A percentile compares a stretch with the other conserved stretches of the same genome.
phyloP scores from a whole-genome alignment of 2,888 invertebrate species.

The Onthophagus sagittarius region DNA sequence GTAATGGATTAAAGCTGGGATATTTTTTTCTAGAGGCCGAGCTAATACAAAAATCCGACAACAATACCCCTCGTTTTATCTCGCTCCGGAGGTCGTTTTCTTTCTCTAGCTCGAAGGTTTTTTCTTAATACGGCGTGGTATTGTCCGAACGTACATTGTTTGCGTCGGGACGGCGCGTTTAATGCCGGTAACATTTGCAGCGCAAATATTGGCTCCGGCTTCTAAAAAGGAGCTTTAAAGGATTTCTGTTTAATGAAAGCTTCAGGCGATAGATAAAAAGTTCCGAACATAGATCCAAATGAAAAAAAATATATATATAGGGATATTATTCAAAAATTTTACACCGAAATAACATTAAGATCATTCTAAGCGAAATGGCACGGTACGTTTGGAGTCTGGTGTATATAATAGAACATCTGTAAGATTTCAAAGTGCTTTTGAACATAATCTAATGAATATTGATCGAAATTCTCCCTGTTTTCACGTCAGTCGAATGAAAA shows the following conservation, averaged over 20 bases:
- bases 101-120: not conserved
- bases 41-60: not conserved
- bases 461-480: not conserved
- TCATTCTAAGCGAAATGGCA: too few relatives aligned
- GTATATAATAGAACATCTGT: too few relatives aligned
- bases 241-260: not conserved
- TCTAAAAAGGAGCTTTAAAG: not conserved
- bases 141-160: not conserved
- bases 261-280: not conserved
- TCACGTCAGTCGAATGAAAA: not conserved
- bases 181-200: not conserved
- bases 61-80: not conserved
- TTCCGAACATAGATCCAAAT: not conserved
- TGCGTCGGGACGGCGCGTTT: not conserved
- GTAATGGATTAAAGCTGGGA: not conserved
- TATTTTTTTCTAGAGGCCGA: not conserved
- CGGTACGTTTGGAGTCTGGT: too few relatives aligned
- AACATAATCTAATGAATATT: not conserved
- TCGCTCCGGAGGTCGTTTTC: not conserved
- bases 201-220: not conserved
- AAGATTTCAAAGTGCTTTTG: too few relatives aligned
- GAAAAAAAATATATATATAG: not conserved
- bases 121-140: not conserved
- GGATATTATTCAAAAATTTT: not conserved
- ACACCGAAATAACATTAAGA: too few relatives aligned